A percentile compares a stretch with the other conserved stretches of the same genome.
These are phyloP conservation scores for Dioctria linearis DNA, from an alignment of 2,888 invertebrate species.

Conservation along the genomic window DNA sequence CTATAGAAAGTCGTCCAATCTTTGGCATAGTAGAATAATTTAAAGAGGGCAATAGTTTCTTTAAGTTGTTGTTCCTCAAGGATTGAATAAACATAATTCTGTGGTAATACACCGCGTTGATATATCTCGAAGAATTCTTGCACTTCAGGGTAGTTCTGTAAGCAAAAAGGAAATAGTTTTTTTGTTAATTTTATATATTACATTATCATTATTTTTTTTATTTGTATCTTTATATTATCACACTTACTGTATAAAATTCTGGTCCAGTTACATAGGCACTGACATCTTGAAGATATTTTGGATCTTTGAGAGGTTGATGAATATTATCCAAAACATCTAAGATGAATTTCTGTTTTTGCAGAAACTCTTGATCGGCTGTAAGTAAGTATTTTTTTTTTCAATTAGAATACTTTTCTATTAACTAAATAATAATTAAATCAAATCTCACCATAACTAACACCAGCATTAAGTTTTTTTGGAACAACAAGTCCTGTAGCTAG, in stretches of 20 bases:
- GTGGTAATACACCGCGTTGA: conserved; percentile 72
- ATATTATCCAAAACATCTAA: conserved; percentile 62
- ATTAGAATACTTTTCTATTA: too few relatives aligned
- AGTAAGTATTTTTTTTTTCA: not conserved
- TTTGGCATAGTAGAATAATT: conserved; percentile 76
- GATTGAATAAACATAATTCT: conserved; percentile 74
- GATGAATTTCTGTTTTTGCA: conserved; percentile 71
- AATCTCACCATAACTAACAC: conserved; percentile 58
- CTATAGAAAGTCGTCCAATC: conserved; percentile 76
- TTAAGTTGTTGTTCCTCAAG: conserved; percentile 73
- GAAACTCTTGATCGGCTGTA: conserved; percentile 70
- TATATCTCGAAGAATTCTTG: conserved; percentile 41
- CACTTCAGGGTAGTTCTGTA: conserved; percentile 51
- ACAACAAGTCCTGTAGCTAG: conserved; percentile 67
- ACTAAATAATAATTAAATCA: not conserved
- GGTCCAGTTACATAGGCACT: conserved; percentile 41
- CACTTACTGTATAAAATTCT: conserved; percentile 52
- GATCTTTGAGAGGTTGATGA: conserved; percentile 48
- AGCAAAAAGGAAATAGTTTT: not conserved
- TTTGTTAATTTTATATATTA: not conserved
- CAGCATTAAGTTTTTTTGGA: conserved; percentile 5
- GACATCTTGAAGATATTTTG: conserved; percentile 48
- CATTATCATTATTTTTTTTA: too few relatives aligned
- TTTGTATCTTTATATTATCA: too few relatives aligned
- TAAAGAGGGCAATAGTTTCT: conserved; percentile 75